A percentile compares a stretch with the other conserved stretches of the same genome.
These are phyloP conservation scores for Pseudomugil tenellus DNA, from an alignment of 2,797 vertebrate genomes.

Conservation along the genomic window DNA sequence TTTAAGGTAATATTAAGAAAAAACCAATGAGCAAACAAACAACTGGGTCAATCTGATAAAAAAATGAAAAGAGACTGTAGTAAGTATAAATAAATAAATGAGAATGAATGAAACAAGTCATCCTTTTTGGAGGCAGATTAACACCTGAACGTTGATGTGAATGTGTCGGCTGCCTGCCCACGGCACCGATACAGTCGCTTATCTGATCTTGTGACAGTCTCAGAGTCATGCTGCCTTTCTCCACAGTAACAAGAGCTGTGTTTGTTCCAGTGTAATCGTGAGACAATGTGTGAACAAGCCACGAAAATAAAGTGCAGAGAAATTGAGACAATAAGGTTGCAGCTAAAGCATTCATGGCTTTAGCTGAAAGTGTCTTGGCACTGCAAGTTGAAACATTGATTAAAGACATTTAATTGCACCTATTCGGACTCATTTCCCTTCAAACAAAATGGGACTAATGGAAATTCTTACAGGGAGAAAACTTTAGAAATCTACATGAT, in stretches of 20 bases:
- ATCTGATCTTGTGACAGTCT: constrained; percentile 44
- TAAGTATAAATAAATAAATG: neutral
- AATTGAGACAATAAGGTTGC: constrained; percentile 25
- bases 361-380: too few relatives aligned
- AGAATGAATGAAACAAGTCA: neutral
- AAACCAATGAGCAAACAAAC: neutral
- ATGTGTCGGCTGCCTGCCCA: constrained; percentile 23
- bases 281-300: constrained; percentile 36
- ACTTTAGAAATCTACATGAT: too few relatives aligned
- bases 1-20: neutral
- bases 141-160: constrained; percentile 18
- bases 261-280: constrained; percentile 59
- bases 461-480: too few relatives aligned
- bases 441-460: too few relatives aligned
- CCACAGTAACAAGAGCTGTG: constrained; percentile 61
- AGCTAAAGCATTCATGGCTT: constrained; percentile 16
- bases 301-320: constrained; percentile 44
- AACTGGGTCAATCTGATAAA: neutral
- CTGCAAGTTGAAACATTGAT: too few relatives aligned
- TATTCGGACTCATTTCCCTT: too few relatives aligned
- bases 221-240: constrained; percentile 29
- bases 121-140: neutral
- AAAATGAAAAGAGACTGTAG: neutral
- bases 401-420: too few relatives aligned
- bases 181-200: constrained; percentile 29